Evolutionary conservation across 1,140 invertebrate genomes (phyloP), one percentile per base, ranked within the genome.

Genomic region (Drosophila navojoa): DNA sequence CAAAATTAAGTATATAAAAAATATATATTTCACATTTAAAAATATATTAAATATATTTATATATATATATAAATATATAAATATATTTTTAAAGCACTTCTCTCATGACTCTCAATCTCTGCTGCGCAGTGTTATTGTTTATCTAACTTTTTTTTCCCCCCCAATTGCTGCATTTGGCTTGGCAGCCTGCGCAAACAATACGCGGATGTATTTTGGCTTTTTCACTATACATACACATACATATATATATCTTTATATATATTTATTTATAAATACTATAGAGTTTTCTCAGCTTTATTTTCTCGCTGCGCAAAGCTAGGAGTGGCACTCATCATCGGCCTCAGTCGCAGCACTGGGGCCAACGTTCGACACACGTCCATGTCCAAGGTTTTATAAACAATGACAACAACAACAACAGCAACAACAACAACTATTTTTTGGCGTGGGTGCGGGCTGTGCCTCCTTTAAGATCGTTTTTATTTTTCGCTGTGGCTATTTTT

Each of bases 331-430:
- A 86, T 87, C 82, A 86, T 38, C 47, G 54, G 15, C 60, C 19
- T 59, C 44, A 53, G 44, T 59, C 75, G 6, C 42, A 45, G n/a
- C 16, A 3, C 71, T 75, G 80, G 67, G 81, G 81, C 75, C 82
- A 86, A 87, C 44, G 76, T 63, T 79, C 71, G 64, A 35, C 38
- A 53, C 49, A 58, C 64, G 71, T 73, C 71, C 81, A 77, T 61
- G 79, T 86, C 82, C 82, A 86, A 86, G 84, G 82, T 89, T 86
- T 87, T 82, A 79, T 89, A 86, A 87, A 86, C 64, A 87, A 64
- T 50, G 49, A 50, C 29, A 60, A 9, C 29, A 47, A 19, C 25
- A 47, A 13, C 42, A 59, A 42, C 42, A 44, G 11, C 40, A 42
- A n/a, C 57, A 47, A 47, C 42, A 47, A 32, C n/a, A 45, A 62